Evolutionary conservation across 2,797 vertebrate genomes (phyloP).

Genomic region (Pseudochirops corinnae): DNA sequence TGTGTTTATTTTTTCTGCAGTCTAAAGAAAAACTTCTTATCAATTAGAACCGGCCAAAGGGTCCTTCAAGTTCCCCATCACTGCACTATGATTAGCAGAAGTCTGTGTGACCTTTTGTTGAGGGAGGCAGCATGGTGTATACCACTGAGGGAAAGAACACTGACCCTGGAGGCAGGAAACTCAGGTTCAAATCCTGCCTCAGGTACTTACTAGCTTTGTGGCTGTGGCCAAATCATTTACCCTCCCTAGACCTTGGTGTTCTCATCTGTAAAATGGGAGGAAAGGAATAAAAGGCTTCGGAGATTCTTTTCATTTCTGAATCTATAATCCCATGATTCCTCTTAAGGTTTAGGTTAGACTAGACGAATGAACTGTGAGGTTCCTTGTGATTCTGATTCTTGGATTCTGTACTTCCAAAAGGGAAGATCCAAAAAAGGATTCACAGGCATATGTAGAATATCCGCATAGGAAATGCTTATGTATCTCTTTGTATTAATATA

Average conservation of each 20-base stretch:
- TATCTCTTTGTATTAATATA: not conserved
- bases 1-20: not conserved
- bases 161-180: not conserved
- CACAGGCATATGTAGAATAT: not conserved
- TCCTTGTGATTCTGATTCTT: not conserved
- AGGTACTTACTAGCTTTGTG: not conserved
- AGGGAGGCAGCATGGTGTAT: not conserved
- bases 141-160: not conserved
- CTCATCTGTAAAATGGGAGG: not conserved
- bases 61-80: not conserved
- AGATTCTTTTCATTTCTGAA: not conserved
- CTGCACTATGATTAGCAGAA: not conserved
- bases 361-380: not conserved
- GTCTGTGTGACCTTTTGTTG: not conserved
- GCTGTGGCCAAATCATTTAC: not conserved
- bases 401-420: not conserved
- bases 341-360: not conserved
- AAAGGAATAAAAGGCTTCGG: not conserved
- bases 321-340: not conserved
- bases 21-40: not conserved
- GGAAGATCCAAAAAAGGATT: not conserved
- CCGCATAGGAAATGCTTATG: not conserved
- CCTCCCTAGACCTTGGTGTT: not conserved
- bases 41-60: not conserved
- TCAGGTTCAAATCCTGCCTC: not conserved